A percentile compares a stretch with the other conserved stretches of the same genome.
These are phyloP conservation scores for Pristiophorus japonicus DNA, from an alignment of 2,113 vertebrate genomes.

Conservation along the genomic window DNA sequence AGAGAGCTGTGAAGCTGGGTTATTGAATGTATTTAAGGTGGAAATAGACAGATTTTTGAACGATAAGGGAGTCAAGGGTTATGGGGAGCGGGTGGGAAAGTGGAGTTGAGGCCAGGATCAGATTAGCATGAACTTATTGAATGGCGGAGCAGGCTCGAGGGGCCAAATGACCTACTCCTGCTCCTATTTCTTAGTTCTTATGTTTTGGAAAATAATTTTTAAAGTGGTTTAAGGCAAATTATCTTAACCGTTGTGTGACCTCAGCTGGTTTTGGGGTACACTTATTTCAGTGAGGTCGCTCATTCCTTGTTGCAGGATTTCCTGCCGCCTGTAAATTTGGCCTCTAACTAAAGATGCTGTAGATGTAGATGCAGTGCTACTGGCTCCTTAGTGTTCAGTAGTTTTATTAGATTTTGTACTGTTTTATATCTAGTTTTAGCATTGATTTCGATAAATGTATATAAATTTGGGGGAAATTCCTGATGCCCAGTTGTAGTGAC, in stretches of 20 bases:
- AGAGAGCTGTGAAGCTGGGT: too few species aligned
- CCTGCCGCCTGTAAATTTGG: not conserved
- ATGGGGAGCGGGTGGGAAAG: too few species aligned
- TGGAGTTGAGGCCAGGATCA: too few species aligned
- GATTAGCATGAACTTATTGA: too few species aligned
- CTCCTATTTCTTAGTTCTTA: too few species aligned
- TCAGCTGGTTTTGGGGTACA: not conserved
- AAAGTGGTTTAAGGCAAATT: too few species aligned
- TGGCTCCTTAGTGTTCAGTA: not conserved
- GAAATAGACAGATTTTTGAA: too few species aligned
- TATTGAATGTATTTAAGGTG: too few species aligned
- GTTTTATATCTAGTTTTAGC: not conserved
- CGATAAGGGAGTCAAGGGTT: too few species aligned
- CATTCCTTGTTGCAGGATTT: not conserved
- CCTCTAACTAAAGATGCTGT: not conserved
- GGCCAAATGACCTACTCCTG: too few species aligned
- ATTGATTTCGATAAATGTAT: not conserved
- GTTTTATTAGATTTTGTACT: not conserved
- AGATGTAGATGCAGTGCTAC: not conserved
- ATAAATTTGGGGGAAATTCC: not conserved
- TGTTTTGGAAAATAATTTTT: too few species aligned
- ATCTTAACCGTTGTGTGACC: not conserved
- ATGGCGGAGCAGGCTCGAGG: too few species aligned
- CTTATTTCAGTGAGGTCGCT: not conserved
- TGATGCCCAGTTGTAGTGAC: not conserved